Conservation (phyloP, 1,140 invertebrate genomes). For the Bombus pyrosoma region DNA sequence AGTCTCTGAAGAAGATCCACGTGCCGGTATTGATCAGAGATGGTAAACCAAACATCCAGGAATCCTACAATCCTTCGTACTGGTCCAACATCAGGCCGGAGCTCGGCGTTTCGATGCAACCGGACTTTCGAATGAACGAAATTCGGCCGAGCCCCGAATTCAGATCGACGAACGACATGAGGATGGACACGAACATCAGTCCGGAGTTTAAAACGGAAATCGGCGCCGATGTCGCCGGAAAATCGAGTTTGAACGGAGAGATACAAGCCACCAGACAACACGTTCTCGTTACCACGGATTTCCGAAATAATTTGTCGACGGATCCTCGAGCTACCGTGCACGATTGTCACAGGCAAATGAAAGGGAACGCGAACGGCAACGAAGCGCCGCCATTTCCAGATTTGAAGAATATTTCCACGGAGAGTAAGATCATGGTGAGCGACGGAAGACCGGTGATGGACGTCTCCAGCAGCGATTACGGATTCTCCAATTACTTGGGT, state of each 20-base stretch:
- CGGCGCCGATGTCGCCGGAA: slow-evolving; percentile 52
- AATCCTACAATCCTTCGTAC: slow-evolving; percentile 74
- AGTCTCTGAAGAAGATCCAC: slow-evolving; percentile 89
- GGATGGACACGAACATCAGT: slow-evolving; percentile 62
- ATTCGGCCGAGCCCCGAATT: slow-evolving; percentile 71
- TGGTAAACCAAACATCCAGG: slow-evolving; percentile 83
- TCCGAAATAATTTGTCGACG: slow-evolving; percentile 55
- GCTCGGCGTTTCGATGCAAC: slow-evolving; percentile 60
- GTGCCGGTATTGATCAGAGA: slow-evolving; percentile 95
- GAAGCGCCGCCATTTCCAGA: slow-evolving; percentile 69
- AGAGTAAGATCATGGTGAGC: slow-evolving; percentile 59
- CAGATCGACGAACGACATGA: slow-evolving; percentile 57
- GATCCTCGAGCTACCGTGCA: slow-evolving; percentile 39
- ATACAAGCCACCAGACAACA: slow-evolving; percentile 57
- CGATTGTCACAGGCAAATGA: slow-evolving; percentile 54
- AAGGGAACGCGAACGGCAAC: slow-evolving; percentile 47
- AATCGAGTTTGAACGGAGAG: slow-evolving; percentile 61
- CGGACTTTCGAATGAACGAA: slow-evolving; percentile 68
- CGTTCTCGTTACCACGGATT: slow-evolving; percentile 48
- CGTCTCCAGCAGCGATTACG: slow-evolving; percentile 70
- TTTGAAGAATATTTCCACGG: slow-evolving; percentile 61
- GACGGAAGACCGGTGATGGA: slow-evolving; percentile 70
- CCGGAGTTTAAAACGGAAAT: slow-evolving; percentile 69
- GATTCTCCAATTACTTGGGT: slow-evolving; percentile 73
- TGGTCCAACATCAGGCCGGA: slow-evolving; percentile 76